A percentile compares a stretch with the other conserved stretches of the same genome.
These are phyloP conservation scores for Crotalus horridus DNA, from an alignment of 2,113 vertebrate species.

Conservation along the genomic window DNA sequence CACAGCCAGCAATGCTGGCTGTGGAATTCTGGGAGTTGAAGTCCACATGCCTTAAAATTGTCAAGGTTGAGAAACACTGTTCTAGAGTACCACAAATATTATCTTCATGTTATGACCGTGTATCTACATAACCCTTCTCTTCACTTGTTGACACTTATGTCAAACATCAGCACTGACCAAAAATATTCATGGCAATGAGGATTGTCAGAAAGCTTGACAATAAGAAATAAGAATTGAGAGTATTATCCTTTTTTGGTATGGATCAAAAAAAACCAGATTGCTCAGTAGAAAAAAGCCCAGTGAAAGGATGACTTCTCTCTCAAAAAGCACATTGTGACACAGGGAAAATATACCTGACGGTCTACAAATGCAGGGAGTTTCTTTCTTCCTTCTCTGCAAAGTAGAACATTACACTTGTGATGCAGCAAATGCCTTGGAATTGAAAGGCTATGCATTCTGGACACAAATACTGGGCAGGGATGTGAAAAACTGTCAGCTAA, in stretches of 20 bases:
- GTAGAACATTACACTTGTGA: neutral
- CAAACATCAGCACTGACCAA: neutral
- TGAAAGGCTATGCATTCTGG: neutral
- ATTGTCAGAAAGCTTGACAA: neutral
- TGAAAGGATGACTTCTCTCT: neutral
- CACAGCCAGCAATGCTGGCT: too few species aligned
- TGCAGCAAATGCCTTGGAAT: neutral
- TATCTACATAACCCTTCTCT: neutral
- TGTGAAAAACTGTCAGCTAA: neutral
- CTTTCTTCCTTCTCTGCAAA: neutral
- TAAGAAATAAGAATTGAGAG: neutral
- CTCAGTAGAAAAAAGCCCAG: neutral
- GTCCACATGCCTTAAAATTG: too few species aligned
- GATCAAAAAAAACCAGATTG: neutral
- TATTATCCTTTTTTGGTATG: neutral
- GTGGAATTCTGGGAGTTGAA: too few species aligned
- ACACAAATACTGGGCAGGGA: neutral
- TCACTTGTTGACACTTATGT: neutral
- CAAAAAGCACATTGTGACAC: neutral
- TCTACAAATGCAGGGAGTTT: neutral
- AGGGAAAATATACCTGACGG: neutral
- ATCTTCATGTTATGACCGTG: conserved; percentile 30
- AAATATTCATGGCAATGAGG: neutral
- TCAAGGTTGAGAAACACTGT: neutral
- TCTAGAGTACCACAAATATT: neutral